A percentile compares a stretch with the other conserved stretches of the same genome.
Conservation (phyloP, 2,797 vertebrate genomes). For the Delichon dasypus region DNA sequence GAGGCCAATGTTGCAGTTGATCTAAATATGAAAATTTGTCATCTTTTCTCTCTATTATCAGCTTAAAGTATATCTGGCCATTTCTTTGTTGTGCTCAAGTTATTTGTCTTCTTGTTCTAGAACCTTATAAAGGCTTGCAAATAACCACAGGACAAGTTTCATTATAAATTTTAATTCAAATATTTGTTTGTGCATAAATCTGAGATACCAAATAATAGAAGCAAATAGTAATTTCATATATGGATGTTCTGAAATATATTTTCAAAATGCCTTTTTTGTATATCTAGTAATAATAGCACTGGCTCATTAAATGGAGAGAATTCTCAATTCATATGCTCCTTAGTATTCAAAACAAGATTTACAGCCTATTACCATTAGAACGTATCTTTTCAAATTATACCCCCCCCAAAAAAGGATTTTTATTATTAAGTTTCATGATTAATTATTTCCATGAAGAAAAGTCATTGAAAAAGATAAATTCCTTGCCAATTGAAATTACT, state of each 20-base stretch:
- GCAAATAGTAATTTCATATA: neutral
- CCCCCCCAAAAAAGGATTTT: neutral
- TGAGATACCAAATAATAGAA: neutral
- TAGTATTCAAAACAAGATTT: constrained; percentile 11
- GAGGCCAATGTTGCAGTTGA: neutral
- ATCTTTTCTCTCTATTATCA: neutral
- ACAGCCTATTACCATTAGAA: neutral
- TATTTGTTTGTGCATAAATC: neutral
- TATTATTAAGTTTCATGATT: neutral
- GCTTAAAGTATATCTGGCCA: neutral
- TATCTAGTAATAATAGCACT: neutral
- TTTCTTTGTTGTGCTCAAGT: neutral
- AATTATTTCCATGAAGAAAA: constrained; percentile 10
- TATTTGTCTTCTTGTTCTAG: neutral
- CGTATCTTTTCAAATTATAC: neutral
- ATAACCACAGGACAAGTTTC: neutral
- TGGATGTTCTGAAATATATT: neutral
- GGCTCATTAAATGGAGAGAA: neutral
- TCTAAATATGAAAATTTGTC: neutral
- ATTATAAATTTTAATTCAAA: neutral
- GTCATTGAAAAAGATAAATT: neutral
- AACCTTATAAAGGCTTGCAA: neutral
- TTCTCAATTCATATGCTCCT: neutral
- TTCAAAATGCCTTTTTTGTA: neutral
- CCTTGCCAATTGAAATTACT: neutral